phyloP scores from a whole-genome alignment of 2,797 vertebrate genomes.

The Sardinella longiceps region DNA sequence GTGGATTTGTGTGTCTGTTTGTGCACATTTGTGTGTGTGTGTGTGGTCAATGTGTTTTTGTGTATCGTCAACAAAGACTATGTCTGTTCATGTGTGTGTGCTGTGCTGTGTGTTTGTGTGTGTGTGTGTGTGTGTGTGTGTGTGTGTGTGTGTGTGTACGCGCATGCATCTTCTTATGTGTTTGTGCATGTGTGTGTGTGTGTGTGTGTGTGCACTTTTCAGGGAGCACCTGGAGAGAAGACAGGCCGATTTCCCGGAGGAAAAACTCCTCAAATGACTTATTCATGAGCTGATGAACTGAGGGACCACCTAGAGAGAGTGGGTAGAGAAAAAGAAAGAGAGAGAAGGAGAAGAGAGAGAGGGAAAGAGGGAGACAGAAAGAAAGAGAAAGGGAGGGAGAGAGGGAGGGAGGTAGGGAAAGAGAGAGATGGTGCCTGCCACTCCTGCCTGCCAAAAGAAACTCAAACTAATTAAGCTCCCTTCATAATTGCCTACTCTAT shows the following conservation, averaged over 20 bases:
- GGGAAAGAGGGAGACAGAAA: background rate
- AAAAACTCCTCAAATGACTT: slow-evolving; percentile 87
- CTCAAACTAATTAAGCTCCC: slow-evolving; percentile 79
- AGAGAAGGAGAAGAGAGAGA: background rate
- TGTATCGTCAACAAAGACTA: no score
- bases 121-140: slow-evolving; percentile 1
- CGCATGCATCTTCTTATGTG: background rate
- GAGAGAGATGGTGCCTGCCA: slow-evolving; percentile 62
- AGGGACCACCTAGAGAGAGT: slow-evolving; percentile 82
- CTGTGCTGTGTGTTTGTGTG: slow-evolving; percentile 5
- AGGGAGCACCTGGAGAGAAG: slow-evolving; percentile 79
- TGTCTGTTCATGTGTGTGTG: background rate
- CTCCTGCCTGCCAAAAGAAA: slow-evolving; percentile 78
- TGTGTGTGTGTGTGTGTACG: background rate
- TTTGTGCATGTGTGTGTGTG: slow-evolving; percentile 34
- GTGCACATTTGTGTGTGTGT: background rate
- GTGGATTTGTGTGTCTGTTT: background rate
- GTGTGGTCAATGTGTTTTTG: background rate
- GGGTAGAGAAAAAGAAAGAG: slow-evolving; percentile 55
- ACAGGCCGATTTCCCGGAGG: slow-evolving; percentile 81
- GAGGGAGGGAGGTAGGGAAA: slow-evolving; percentile 18
- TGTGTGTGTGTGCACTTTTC: slow-evolving; percentile 28
- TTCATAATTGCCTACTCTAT: slow-evolving; percentile 73
- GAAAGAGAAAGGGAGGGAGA: slow-evolving; percentile 55
- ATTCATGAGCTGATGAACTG: slow-evolving; percentile 89